These are phyloP conservation scores for Anseranas semipalmata DNA, from an alignment of 2,113 vertebrate genomes.

Conservation along the genomic window DNA sequence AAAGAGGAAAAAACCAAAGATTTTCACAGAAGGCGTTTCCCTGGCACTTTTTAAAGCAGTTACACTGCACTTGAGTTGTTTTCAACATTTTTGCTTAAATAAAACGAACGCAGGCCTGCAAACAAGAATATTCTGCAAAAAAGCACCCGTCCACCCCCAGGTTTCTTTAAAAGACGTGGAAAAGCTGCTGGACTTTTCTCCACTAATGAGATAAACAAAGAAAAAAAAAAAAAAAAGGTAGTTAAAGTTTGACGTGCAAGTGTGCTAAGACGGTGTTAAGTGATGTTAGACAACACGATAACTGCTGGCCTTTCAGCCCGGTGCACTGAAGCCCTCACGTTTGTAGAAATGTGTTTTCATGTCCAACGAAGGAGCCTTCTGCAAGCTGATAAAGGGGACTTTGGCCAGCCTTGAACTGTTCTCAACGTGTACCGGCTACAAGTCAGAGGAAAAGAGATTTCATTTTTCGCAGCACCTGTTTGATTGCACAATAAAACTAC, in stretches of 20 bases:
- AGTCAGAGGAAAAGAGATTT: not conserved
- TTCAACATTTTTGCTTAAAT: conserved; percentile 10
- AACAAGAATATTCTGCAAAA: not conserved
- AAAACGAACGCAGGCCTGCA: not conserved
- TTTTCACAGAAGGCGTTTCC: conserved; percentile 14
- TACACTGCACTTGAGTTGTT: not conserved
- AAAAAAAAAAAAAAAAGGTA: too few species aligned
- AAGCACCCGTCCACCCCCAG: not conserved
- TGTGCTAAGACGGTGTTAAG: not conserved
- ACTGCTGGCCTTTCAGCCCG: not conserved
- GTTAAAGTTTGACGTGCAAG: conserved; percentile 1
- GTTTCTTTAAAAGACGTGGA: not conserved
- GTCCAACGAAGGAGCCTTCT: not conserved
- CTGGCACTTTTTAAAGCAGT: not conserved
- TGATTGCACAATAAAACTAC: conserved; percentile 1
- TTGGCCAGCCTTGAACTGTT: conserved; percentile 18
- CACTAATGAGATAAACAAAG: too few species aligned
- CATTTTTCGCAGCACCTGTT: not conserved
- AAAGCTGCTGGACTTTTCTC: not conserved
- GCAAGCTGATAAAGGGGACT: conserved; percentile 3
- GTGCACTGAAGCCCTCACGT: not conserved
- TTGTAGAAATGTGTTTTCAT: not conserved
- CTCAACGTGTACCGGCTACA: not conserved
- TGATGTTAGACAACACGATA: not conserved
- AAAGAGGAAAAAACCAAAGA: not conserved